Conservation (phyloP, 1,140 invertebrate genomes). For the Drosophila triauraria region DNA sequence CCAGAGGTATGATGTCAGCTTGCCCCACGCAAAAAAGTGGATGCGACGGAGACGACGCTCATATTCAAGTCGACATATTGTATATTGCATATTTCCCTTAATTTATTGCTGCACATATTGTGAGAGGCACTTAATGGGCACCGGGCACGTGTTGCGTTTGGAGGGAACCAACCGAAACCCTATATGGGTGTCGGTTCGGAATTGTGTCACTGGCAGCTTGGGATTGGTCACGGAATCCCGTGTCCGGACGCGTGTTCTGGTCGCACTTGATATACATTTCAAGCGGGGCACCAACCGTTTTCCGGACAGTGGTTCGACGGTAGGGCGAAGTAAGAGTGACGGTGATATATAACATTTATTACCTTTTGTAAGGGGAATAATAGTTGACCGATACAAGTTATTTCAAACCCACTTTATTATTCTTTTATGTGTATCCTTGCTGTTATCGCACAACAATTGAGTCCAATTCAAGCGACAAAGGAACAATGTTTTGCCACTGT, state of each 20-base stretch:
- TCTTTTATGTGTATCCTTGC: neutral
- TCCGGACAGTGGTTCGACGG: slow-evolving; percentile 40
- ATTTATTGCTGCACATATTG: slow-evolving; percentile 75
- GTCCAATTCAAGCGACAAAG: slow-evolving; percentile 7
- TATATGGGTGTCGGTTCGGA: slow-evolving; percentile 41
- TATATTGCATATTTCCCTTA: slow-evolving; percentile 66
- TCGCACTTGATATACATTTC: slow-evolving; percentile 69
- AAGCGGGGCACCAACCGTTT: slow-evolving; percentile 27
- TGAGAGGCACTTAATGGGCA: slow-evolving; percentile 63
- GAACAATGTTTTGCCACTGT: slow-evolving; percentile 35
- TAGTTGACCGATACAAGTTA: neutral
- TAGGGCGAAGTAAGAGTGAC: neutral
- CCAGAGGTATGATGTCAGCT: slow-evolving; percentile 34
- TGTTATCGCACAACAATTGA: slow-evolving; percentile 6
- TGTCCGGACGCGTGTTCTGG: slow-evolving; percentile 24
- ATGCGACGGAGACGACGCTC: slow-evolving; percentile 38
- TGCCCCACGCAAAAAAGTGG: slow-evolving; percentile 27
- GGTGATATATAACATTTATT: neutral
- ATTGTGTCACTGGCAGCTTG: slow-evolving; percentile 66
- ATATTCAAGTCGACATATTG: slow-evolving; percentile 42
- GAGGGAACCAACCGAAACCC: slow-evolving; percentile 5
- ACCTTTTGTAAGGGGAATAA: no score
- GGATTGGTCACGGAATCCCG: slow-evolving; percentile 39
- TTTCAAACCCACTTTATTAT: neutral
- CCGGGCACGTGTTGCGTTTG: slow-evolving; percentile 68